phyloP scores from a whole-genome alignment of 1,140 invertebrate species.

The honey bee (Apis mellifera) region DNA sequence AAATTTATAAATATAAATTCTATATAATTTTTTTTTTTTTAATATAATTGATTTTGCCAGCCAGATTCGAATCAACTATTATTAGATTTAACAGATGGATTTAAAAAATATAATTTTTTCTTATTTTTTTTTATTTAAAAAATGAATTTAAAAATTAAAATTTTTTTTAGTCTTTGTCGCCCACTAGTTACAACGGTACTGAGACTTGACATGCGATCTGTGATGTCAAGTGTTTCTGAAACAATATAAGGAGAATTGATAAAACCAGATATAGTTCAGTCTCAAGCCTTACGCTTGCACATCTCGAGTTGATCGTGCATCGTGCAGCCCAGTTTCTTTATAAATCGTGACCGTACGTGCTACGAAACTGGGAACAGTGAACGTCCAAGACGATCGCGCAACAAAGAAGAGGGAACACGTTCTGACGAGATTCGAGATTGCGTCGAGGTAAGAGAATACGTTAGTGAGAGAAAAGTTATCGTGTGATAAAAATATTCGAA shows the following conservation, averaged over 20 bases:
- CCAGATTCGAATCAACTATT: no score
- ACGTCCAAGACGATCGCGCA: neutral
- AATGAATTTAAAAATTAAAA: neutral
- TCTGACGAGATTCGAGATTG: neutral
- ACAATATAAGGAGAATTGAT: conserved; percentile 58
- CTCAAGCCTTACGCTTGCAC: conserved; percentile 1
- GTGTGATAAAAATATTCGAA: neutral
- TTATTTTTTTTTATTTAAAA: no score
- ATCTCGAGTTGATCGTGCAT: conserved; percentile 6
- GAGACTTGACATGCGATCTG: neutral
- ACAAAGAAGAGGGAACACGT: neutral
- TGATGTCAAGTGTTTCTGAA: conserved; percentile 1
- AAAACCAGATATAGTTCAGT: conserved; percentile 50
- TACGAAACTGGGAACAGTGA: neutral
- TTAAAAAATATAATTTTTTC: no score
- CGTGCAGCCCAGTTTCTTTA: conserved; percentile 13
- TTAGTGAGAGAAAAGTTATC: rapidly evolving
- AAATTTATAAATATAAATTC: no score
- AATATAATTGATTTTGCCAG: no score
- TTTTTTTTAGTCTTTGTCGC: neutral
- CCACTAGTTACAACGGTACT: neutral
- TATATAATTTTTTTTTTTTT: no score
- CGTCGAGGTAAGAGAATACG: neutral
- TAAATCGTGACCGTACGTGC: neutral
- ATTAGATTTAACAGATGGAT: no score